Evolutionary conservation across 2,113 vertebrate species (phyloP), one percentile per base, ranked within the genome.

Genomic region (Bubo scandiacus): DNA sequence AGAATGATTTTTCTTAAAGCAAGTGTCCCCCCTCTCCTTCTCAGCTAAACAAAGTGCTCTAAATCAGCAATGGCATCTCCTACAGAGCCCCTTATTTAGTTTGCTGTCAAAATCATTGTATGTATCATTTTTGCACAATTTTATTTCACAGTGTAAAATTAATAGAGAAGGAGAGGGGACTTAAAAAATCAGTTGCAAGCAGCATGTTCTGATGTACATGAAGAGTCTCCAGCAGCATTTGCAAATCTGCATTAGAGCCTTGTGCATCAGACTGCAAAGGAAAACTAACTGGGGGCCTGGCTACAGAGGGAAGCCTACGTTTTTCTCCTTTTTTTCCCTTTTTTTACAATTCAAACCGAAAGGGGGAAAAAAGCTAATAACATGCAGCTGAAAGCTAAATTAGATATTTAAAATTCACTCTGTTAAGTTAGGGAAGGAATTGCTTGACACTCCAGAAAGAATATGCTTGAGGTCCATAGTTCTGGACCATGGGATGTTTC

Each of bases 61-160:
- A 75, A 91, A 63, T 82, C n/a, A 45, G 70, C 20, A 70, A 85
- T 45, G 78, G 66, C 79, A 51, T 88, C 85, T 93, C 86, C 84
- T 87, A 62, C 82, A 73, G 85, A 84, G 58, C 1, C 5, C 47
- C 21, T 88, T 63, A 66, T 65, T 92, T 88, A 81, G 75, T 58
- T 68, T 86, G 82, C 79, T 83, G 75, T 86, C 82, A 80, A 83
- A 95, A 70, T 77, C 82, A 70, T 86, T 40, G 40, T 42, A 38
- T 22, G 55, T 29, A n/a, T 92, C 25, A 23, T 78, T 86, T 93
- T 81, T 49, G 34, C 51, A 32, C 26, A 7, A 78, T 94, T 96
- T 82, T 93, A 62, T 88, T 94, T 95, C 79, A 70, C 55, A 90
- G 80, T 8, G 1, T 86, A 93, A 93, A 94, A 92, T 92, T 88